These are phyloP conservation scores for Macrotrachela quadricornifera DNA, from an alignment of 1,140 invertebrate species.

Conservation along the genomic window DNA sequence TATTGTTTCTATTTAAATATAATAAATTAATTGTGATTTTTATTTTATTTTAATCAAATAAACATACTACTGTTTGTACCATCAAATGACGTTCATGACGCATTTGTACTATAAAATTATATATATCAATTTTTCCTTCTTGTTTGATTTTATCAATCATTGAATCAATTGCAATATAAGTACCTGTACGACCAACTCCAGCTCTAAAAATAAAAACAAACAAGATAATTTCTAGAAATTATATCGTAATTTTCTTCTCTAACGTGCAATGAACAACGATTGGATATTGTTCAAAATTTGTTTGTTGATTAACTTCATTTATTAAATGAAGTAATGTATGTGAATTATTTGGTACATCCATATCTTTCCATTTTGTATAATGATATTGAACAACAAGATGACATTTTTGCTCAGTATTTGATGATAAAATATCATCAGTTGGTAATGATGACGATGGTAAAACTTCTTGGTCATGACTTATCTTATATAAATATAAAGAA, in stretches of 20 bases:
- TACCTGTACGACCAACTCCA: slow-evolving; percentile 64
- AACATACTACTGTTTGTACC: slow-evolving; percentile 76
- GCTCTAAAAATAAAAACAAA: too few relatives aligned
- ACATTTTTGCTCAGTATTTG: slow-evolving; percentile 27
- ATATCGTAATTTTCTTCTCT: not conserved
- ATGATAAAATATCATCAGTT: too few relatives aligned
- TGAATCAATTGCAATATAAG: slow-evolving; percentile 90
- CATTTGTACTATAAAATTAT: slow-evolving; percentile 90
- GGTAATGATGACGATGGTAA: too few relatives aligned
- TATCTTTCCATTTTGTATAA: slow-evolving; percentile 83
- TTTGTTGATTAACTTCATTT: slow-evolving; percentile 1
- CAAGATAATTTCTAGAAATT: too few relatives aligned
- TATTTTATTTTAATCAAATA: too few relatives aligned
- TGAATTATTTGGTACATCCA: slow-evolving; percentile 34
- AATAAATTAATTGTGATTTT: too few relatives aligned
- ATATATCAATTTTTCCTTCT: slow-evolving; percentile 92
- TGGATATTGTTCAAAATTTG: slow-evolving; percentile 44
- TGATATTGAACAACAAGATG: slow-evolving; percentile 67
- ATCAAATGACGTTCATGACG: slow-evolving; percentile 89
- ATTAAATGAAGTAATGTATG: slow-evolving; percentile 7
- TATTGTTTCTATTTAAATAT: not conserved
- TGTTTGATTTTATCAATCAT: slow-evolving; percentile 94
- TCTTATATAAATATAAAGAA: too few relatives aligned
- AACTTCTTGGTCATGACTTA: too few relatives aligned
- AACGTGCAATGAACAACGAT: slow-evolving; percentile 83